Evolutionary conservation across 2,797 vertebrate genomes (phyloP), one percentile per base, ranked within the genome.

Genomic region (Neosilurus hyrtlii): DNA sequence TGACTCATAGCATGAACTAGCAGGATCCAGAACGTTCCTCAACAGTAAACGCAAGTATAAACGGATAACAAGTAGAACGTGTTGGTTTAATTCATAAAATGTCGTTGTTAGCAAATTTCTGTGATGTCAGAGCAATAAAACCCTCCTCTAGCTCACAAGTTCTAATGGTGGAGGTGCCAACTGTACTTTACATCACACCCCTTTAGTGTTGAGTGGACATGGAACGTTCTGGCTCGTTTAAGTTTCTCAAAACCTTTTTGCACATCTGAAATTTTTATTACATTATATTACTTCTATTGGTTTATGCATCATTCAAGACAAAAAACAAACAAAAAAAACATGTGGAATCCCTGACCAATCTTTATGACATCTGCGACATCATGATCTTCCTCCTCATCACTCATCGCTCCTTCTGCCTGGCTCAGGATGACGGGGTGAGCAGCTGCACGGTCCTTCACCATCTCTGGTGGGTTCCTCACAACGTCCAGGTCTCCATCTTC

Each of bases 401-500:
- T 93, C 4, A 87, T 18, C 1, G 78, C 85, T 4, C 89, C 91
- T 61, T 82, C 81, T 0, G 94, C 93, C 88, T 95, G 95, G 22
- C 89, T 91, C 83, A 99, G 93, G 84, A 99, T 94, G 61, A 94
- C 85, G 43, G 97, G 97, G 84, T 90, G 94, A n/a, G 95, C 92
- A 79, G 91, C 87, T 54, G 95, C 89, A 81, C 96, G 92, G 10
- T 82, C 72, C 0, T 35, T 81, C 18, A 81, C 86, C 0, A 56
- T 15, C 43, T 84, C 84, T 73, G 0, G 89, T 1, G 94, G 94
- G 59, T 90, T 94, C 77, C 94, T 94, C 52, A 86, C 70, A 52
- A 99, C 92, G 0, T 96, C 94, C 57, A 98, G 87, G 83, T 99
- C 98, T 73, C 98, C 98, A 0, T 99, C 97, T 59, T 95, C 93